Evolutionary conservation across 1,140 invertebrate species (phyloP), one percentile per base, ranked within the genome.

Genomic region (Xylocopa sonorina): DNA sequence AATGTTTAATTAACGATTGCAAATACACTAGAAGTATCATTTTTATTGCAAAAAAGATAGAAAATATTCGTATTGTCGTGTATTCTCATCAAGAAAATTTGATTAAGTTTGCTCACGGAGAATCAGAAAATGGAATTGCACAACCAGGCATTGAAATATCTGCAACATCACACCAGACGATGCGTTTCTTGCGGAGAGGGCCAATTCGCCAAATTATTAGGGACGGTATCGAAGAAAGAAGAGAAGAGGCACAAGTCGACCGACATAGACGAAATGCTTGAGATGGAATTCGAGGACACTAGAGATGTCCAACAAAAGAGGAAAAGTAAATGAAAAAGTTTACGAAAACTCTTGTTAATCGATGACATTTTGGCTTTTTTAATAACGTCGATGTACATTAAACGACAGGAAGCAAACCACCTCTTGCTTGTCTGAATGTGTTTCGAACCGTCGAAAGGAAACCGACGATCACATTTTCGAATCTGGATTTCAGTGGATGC

Each of bases 91-190:
- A 29, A 21, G 24, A 66, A 14, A 21, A n/a, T 5, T 67, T 3
- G 2, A n/a, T 32, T 12, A 64, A 92, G 94, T 93, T 83, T 95
- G 43, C 87, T 95, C 24, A 95, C 94, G 4, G 94, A 95, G 75
- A 93, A 90, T 84, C 95, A 95, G 84, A 95, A 94, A 87, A 92
- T 94, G n/a, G 94, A 95, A 75, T 93, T 95, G 83, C 95, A 95
- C 71, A 91, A 88, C 5, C 93, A 94, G 74, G 94, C 95, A 0
- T 86, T 95, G 5, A 89, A 93, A 57, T 95, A 93, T 82, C 82
- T 95, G 3, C 93, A 94, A 84, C 92, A 93, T 43, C 93, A 94
- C 83, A 94, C 94, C 0, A 91, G 90, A 72, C 92, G 94, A 58
- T 95, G 95, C 77, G 76, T 68, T 3, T 83, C 91, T 7, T 95